Evolutionary conservation across 2,888 invertebrate species (phyloP).

Genomic region (Sinohyriopsis cumingii): DNA sequence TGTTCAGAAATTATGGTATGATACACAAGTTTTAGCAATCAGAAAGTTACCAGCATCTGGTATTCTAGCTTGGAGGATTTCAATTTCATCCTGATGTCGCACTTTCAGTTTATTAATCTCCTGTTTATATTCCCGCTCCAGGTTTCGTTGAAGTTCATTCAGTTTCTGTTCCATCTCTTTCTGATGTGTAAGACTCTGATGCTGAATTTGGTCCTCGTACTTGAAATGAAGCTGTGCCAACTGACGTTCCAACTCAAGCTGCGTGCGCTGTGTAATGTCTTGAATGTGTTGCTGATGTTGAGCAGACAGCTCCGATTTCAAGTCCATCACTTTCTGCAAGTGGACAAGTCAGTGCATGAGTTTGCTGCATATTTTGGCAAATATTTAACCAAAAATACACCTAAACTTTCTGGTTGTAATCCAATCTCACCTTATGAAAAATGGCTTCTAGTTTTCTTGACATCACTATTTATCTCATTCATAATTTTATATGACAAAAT

Average conservation of each 20-base stretch:
- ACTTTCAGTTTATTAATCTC: conserved; percentile 49
- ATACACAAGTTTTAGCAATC: background rate
- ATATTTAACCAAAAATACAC: no score
- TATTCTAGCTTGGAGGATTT: conserved; percentile 38
- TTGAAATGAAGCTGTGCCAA: conserved; percentile 50
- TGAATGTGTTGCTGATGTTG: conserved; percentile 54
- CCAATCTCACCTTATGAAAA: no score
- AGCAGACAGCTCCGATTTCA: conserved; percentile 46
- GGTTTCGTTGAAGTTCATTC: conserved; percentile 40
- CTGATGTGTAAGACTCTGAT: conserved; percentile 42
- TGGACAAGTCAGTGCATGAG: background rate
- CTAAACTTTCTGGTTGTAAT: no score
- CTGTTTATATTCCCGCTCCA: conserved; percentile 52
- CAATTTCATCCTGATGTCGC: conserved; percentile 54
- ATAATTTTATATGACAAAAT: no score
- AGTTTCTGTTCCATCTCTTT: conserved; percentile 48
- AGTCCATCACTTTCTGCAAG: conserved; percentile 50
- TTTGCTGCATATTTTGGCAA: no score
- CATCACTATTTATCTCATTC: no score
- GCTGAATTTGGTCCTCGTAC: conserved; percentile 52
- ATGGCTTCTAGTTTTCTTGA: no score
- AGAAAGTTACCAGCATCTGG: conserved; percentile 31
- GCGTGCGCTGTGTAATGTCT: conserved; percentile 39
- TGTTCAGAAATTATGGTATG: no score
- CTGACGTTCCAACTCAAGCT: conserved; percentile 46